Conservation (phyloP, 2,797 vertebrate species). For the Melanogrammus aeglefinus region DNA sequence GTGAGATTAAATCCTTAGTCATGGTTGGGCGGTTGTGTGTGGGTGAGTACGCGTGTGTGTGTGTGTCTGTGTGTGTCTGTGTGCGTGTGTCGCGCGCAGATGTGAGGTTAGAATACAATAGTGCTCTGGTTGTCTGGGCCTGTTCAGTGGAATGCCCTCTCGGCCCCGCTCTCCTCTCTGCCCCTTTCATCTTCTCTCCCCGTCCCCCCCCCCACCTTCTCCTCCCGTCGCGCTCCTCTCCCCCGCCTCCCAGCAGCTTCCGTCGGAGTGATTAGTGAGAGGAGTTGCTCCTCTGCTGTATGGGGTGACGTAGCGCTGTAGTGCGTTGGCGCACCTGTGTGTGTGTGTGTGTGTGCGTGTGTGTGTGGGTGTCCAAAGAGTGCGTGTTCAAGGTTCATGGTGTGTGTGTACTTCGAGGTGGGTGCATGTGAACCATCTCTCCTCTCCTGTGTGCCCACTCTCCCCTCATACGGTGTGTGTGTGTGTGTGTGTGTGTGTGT, state of each 20-base stretch:
- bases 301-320: slow-evolving; percentile 46
- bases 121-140: slow-evolving; percentile 65
- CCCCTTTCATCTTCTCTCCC: slow-evolving; percentile 57
- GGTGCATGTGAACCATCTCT: too few relatives aligned
- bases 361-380: slow-evolving; percentile 30
- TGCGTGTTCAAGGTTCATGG: slow-evolving; percentile 15
- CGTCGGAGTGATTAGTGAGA: slow-evolving; percentile 63
- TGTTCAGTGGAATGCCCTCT: slow-evolving; percentile 69
- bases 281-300: slow-evolving; percentile 46
- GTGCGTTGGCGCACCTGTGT: slow-evolving; percentile 30
- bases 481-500: too few relatives aligned
- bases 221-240: not conserved
- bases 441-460: too few relatives aligned
- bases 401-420: slow-evolving; percentile 21
- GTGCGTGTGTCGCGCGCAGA: too few relatives aligned
- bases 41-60: slow-evolving; percentile 42
- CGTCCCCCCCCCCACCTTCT: not conserved
- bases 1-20: slow-evolving; percentile 20
- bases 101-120: slow-evolving; percentile 54
- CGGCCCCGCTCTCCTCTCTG: slow-evolving; percentile 55
- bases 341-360: slow-evolving; percentile 17
- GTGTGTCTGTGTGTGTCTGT: slow-evolving; percentile 9
- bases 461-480: too few relatives aligned
- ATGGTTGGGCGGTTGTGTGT: slow-evolving; percentile 11
- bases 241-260: slow-evolving; percentile 50